Evolutionary conservation across 1,140 invertebrate genomes (phyloP).

Genomic region (Pinna nobilis): DNA sequence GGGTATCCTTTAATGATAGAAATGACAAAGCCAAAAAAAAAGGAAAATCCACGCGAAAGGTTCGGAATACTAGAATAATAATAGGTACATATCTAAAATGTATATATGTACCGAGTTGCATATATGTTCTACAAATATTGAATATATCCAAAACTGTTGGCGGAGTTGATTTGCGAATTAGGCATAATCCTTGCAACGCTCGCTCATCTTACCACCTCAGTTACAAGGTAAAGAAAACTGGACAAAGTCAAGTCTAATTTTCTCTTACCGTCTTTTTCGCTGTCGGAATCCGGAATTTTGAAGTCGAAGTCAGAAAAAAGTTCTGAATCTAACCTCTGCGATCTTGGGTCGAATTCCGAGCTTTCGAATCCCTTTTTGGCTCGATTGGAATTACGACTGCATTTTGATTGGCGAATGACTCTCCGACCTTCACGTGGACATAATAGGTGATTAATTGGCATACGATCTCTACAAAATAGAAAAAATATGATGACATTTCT

Average conservation of each 20-base stretch:
- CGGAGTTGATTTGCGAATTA: no score
- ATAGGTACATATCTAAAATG: no score
- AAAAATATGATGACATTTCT: no score
- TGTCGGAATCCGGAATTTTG: conserved; percentile 5
- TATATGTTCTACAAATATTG: no score
- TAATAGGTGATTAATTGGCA: conserved; percentile 3
- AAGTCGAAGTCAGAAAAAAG: conserved; percentile 2
- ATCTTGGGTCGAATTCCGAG: not conserved
- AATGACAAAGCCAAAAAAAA: no score
- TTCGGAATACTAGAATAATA: no score
- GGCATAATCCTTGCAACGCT: no score
- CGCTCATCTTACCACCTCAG: no score
- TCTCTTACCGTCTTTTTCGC: conserved; percentile 25
- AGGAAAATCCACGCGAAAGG: no score
- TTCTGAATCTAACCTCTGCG: conserved; percentile 3
- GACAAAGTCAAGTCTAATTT: not conserved
- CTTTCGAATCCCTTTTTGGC: not conserved
- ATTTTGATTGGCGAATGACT: not conserved
- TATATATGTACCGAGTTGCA: no score
- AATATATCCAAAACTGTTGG: no score
- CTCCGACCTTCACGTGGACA: conserved; percentile 4
- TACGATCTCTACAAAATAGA: conserved; percentile 2
- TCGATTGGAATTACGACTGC: not conserved
- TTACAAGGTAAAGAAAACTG: not conserved
- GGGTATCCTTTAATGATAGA: not conserved